phyloP scores from a whole-genome alignment of 53 echinoderm and acorn worm genomes.

The Henricia sp. region DNA sequence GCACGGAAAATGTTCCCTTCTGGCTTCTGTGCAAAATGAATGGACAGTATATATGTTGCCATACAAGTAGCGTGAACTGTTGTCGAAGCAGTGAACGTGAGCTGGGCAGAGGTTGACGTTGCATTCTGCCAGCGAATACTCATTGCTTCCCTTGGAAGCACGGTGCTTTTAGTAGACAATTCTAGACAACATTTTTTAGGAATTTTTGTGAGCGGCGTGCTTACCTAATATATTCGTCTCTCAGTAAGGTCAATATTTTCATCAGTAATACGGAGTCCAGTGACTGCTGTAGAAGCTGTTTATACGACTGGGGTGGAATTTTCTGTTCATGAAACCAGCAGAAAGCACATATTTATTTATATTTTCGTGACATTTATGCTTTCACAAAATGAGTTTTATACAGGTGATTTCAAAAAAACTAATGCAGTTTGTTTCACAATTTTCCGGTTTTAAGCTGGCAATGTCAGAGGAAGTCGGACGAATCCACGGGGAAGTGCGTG shows the following conservation, averaged over 20 bases:
- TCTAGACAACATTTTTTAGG: no score
- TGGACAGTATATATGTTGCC: no score
- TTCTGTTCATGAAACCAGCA: constrained; percentile 42
- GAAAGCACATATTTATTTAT: background rate
- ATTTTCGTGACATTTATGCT: background rate
- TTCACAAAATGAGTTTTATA: background rate
- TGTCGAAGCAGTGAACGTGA: no score
- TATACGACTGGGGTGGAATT: constrained; percentile 79
- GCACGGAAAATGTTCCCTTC: no score
- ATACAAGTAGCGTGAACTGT: no score
- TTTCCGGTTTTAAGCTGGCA: no score
- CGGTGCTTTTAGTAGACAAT: no score
- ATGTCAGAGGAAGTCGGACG: background rate
- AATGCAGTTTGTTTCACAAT: background rate
- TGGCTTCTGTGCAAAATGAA: no score
- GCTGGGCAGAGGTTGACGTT: no score
- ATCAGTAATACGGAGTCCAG: constrained; percentile 80
- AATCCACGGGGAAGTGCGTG: background rate
- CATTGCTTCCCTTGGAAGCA: no score
- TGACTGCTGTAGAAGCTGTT: constrained; percentile 82
- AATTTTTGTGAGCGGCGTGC: background rate
- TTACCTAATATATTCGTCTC: constrained; percentile 81
- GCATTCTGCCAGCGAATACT: no score
- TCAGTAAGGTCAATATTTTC: constrained; percentile 73
- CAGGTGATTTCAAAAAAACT: no score